Base-by-base conservation (phyloP, 2,888 invertebrate species). In the Epinotia bilunana region DNA sequence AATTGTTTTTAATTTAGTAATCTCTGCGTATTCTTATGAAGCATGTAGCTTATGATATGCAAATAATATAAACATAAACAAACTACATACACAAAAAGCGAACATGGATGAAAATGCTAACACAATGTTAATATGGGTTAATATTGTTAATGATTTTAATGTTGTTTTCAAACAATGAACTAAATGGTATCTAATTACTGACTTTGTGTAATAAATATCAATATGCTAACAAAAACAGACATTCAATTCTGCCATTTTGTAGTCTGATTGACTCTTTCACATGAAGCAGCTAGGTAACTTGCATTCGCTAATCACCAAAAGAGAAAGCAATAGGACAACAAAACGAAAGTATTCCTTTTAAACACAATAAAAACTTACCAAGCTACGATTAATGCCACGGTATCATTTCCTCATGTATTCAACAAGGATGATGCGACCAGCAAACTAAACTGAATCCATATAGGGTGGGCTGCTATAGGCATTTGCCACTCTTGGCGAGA, bases 81-180 rank as follows among this genome's bases (percentile, higher is more conserved):
- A 53, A 55, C n/a, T 55, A 64, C 61, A n/a, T 20, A 60, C 60
- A 67, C 43, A 53, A 53, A 28, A 72, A 67, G 58, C 57, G 18
- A 39, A 65, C 49, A 67, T 53, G 60, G 49, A 73, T 73, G 72
- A 65, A 18, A 33, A 65, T 65, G 72, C 58, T 64, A 65, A 20
- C 53, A 65, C 13, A 28, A 62, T 49, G 65, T 58, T 58, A 67
- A 65, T 57, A 58, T 3, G 39, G 46, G 64, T 73, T 65, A 73
- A 62, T 55, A 20, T 23, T 61, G 61, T 61, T 61, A 33, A 69
- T 69, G 55, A 57, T n/a, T 39, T 60, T 18, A 49, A 18, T 49
- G 49, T 43, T 72, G 57, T 58, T 72, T 16, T 49, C 65, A 65
- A 58, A 49, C 49, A 58, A 18, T 57, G 9, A 20, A 33, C 11